phyloP scores from a whole-genome alignment of 2,113 vertebrate genomes.

The Amazona vittata region DNA sequence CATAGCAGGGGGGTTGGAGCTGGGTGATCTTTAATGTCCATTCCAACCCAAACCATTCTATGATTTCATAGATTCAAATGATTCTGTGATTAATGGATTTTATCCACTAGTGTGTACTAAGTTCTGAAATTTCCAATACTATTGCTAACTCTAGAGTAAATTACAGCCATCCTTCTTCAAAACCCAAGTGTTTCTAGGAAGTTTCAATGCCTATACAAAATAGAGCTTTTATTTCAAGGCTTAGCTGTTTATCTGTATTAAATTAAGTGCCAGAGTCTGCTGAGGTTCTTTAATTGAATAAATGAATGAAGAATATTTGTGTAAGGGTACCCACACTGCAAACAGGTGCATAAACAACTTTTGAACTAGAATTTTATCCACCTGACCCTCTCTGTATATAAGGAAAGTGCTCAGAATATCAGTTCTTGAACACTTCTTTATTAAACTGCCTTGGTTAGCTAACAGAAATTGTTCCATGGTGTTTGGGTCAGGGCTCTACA shows the following conservation, averaged over 20 bases:
- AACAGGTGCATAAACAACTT: background rate
- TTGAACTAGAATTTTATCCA: background rate
- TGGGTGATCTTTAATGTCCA: background rate
- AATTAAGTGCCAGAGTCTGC: background rate
- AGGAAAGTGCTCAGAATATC: background rate
- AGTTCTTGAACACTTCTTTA: background rate
- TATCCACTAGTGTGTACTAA: background rate
- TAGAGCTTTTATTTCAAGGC: background rate
- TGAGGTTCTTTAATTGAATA: background rate
- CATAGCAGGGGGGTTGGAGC: background rate
- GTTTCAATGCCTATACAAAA: background rate
- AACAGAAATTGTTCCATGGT: background rate
- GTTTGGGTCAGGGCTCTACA: background rate
- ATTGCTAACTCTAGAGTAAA: background rate
- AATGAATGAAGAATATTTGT: background rate
- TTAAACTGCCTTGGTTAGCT: background rate
- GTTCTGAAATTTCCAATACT: background rate
- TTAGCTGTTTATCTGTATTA: background rate
- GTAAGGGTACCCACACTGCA: background rate
- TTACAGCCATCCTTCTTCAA: background rate
- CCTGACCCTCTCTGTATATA: background rate
- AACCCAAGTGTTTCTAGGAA: background rate
- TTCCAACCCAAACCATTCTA: background rate
- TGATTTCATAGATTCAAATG: background rate
- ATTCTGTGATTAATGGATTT: background rate